Percentiles rank a stretch among this genome's conserved stretches.
Conservation (phyloP, 1,140 invertebrate species). For the Pantala flavescens region DNA sequence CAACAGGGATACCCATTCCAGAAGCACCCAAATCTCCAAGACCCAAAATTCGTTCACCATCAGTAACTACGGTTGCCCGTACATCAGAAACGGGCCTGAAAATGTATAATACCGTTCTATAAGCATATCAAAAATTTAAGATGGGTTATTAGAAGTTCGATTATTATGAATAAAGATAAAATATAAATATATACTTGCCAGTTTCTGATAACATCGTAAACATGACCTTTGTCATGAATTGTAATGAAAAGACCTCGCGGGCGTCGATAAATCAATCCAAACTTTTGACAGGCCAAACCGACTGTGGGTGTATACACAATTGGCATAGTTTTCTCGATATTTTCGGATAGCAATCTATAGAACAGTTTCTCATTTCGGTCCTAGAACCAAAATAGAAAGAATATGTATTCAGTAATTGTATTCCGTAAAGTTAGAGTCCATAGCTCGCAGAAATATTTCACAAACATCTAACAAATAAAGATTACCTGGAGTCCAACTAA, state of each 20-base stretch:
- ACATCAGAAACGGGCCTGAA: constrained; percentile 85
- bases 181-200: constrained; percentile 43
- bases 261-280: constrained; percentile 85
- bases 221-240: constrained; percentile 90
- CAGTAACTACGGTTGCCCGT: constrained; percentile 86
- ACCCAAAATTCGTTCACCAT: constrained; percentile 89
- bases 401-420: neutral
- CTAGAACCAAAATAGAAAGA: constrained; percentile 43
- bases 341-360: constrained; percentile 84
- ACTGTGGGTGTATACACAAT: constrained; percentile 98
- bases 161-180: neutral
- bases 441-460: neutral
- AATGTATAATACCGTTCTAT: neutral
- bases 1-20: constrained; percentile 93
- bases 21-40: constrained; percentile 88
- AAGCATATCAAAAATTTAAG: too few species aligned
- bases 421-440: neutral
- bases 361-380: constrained; percentile 94
- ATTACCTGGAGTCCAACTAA: constrained; percentile 74
- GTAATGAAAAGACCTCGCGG: constrained; percentile 93
- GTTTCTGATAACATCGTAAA: constrained; percentile 80
- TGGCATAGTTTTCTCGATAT: constrained; percentile 92
- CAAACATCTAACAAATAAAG: neutral
- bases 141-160: too few species aligned
- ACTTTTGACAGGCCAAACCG: constrained; percentile 92